Base-by-base conservation (phyloP, 2,888 invertebrate species). In the Nudaria mundana region DNA sequence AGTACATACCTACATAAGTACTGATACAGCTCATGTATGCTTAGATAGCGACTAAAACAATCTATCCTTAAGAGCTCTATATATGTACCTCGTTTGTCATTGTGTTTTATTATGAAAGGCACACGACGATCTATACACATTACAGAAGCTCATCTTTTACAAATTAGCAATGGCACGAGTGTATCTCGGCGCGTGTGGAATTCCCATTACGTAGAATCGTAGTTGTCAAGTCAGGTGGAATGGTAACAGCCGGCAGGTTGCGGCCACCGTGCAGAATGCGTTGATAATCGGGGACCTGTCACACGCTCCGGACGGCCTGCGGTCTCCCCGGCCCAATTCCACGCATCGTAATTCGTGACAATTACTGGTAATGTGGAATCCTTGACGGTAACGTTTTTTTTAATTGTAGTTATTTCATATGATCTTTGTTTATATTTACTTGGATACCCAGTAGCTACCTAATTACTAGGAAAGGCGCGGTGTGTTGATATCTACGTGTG, bases 231-330 rank as follows among this genome's bases (percentile, higher is more conserved):
- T 53, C 48, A 48, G 59, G 59, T 63, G 55, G 66, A 68, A 69
- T 73, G 67, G 71, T 69, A 71, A 66, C 56, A 58, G 49, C 46
- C 56, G 54, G 51, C 48, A 52, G 52, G 50, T 52, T 50, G 50
- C 68, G 30, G 38, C 51, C 46, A 57, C 76, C 81, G 78, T 78
- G 78, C 76, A 79, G 75, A 85, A 88, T 82, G 84, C 86, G 87
- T 82, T 62, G 71, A 81, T 77, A 87, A 86, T 86, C 76, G 74
- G 74, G 51, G 80, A 85, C 85, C 82, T 83, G 86, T 88, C 86
- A 81, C 87, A 86, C 86, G 86, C 81, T 77, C 81, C 61, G 65
- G 48, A 50, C 52, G 41, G 41, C 56, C 63, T 45, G 40, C 44
- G 39, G 42, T 46, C 65, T 65, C 57, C 54, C 62, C 66, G n/a